Conservation (phyloP, 2,113 vertebrate species). For the Jacana jacana region DNA sequence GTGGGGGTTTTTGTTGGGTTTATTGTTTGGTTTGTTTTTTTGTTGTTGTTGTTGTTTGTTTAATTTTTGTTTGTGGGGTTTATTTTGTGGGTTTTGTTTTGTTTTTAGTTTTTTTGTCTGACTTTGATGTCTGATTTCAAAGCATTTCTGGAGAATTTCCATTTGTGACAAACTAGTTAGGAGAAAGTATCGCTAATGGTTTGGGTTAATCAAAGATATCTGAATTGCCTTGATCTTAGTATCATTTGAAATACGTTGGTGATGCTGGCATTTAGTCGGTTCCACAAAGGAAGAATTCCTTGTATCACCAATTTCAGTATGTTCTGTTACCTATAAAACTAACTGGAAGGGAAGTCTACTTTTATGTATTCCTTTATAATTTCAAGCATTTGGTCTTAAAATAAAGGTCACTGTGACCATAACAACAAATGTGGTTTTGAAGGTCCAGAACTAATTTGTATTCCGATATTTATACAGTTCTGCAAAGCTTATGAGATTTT, state of each 20-base stretch:
- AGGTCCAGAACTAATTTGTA: background rate
- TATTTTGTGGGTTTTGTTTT: too few species aligned
- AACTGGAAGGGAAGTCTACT: background rate
- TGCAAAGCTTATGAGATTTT: background rate
- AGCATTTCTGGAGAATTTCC: background rate
- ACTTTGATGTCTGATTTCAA: constrained; percentile 24
- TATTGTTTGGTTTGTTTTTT: background rate
- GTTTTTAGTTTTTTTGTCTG: background rate
- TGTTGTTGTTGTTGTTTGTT: background rate
- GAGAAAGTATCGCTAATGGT: background rate
- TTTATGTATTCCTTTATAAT: background rate
- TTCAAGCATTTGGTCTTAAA: background rate
- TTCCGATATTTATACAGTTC: background rate
- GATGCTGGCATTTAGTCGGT: background rate
- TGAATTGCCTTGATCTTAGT: constrained; percentile 4
- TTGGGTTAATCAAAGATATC: constrained; percentile 3
- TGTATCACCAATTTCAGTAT: background rate
- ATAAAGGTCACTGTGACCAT: background rate
- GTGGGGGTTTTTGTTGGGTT: too few species aligned
- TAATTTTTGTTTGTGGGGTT: too few species aligned
- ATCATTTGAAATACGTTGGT: background rate
- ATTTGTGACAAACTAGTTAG: background rate
- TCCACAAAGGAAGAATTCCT: background rate
- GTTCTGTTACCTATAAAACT: background rate
- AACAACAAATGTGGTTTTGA: background rate